phyloP scores from a whole-genome alignment of 2,888 invertebrate species.

The Ectropis crepuscularia region DNA sequence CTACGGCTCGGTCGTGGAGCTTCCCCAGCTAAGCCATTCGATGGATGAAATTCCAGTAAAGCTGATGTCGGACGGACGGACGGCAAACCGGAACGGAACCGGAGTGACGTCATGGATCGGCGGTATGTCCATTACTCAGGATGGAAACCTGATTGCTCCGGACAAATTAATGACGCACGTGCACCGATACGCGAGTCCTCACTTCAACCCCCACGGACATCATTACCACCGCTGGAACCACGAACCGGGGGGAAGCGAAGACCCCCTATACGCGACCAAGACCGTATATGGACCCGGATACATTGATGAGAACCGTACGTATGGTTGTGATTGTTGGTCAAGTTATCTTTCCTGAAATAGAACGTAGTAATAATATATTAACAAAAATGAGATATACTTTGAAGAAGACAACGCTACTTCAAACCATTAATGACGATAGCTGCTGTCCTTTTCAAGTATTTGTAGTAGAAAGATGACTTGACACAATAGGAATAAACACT shows the following conservation, averaged over 20 bases:
- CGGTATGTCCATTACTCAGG: conserved; percentile 83
- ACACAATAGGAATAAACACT: conserved; percentile 55
- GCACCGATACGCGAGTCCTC: conserved; percentile 80
- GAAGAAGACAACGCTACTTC: conserved; percentile 13
- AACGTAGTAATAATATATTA: conserved; percentile 18
- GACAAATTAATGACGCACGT: conserved; percentile 82
- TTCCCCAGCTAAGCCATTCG: conserved; percentile 79
- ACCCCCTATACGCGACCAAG: conserved; percentile 82
- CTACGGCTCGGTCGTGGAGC: conserved; percentile 70
- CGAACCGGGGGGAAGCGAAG: conserved; percentile 81
- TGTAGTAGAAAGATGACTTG: conserved; percentile 59
- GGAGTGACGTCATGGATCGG: conserved; percentile 80
- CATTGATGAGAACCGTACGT: conserved; percentile 84
- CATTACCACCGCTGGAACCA: conserved; percentile 81
- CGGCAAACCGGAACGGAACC: conserved; percentile 73
- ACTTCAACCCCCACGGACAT: conserved; percentile 81
- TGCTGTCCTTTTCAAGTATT: conserved; percentile 18
- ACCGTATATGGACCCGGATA: conserved; percentile 83
- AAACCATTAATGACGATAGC: conserved; percentile 12
- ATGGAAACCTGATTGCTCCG: conserved; percentile 80
- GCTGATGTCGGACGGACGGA: conserved; percentile 81
- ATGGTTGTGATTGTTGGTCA: conserved; percentile 58
- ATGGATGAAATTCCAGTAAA: conserved; percentile 84
- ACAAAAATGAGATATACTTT: neutral
- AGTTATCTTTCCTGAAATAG: conserved; percentile 51